Evolutionary conservation across 2,113 vertebrate genomes (phyloP).

Genomic region (Dunckerocampus dactyliophorus): DNA sequence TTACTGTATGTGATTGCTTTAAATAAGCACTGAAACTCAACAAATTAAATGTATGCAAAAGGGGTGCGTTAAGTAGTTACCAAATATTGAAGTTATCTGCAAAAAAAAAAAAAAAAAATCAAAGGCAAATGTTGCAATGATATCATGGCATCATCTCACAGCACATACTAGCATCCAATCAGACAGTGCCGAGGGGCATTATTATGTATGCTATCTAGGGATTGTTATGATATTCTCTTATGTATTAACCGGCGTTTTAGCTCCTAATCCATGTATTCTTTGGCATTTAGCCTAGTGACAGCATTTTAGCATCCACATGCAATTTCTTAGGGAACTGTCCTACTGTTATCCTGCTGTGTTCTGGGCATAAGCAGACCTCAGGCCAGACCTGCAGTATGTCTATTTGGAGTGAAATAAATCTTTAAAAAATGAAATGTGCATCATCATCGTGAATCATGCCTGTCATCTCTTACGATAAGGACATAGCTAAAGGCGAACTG

Average conservation of each 20-base stretch:
- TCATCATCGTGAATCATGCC: neutral
- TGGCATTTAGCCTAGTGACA: neutral
- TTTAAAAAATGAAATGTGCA: neutral
- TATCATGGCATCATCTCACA: neutral
- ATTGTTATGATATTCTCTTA: neutral
- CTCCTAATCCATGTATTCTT: neutral
- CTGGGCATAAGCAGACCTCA: neutral
- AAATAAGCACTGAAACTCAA: too few species aligned
- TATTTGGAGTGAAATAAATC: neutral
- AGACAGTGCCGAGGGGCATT: too few species aligned
- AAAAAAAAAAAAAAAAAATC: neutral
- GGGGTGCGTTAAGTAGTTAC: neutral
- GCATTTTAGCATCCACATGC: neutral
- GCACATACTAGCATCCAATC: neutral
- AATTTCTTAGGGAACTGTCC: neutral
- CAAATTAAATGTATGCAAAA: too few species aligned
- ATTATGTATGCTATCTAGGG: neutral
- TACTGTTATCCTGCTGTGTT: neutral
- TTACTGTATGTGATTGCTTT: too few species aligned
- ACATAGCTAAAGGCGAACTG: constrained; percentile 24
- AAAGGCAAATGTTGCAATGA: neutral
- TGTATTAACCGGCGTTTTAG: neutral
- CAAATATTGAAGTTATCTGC: neutral
- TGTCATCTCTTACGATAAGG: constrained; percentile 19
- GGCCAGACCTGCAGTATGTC: neutral